Conservation (phyloP, 1,140 invertebrate species). For the Melitaea cinxia region DNA sequence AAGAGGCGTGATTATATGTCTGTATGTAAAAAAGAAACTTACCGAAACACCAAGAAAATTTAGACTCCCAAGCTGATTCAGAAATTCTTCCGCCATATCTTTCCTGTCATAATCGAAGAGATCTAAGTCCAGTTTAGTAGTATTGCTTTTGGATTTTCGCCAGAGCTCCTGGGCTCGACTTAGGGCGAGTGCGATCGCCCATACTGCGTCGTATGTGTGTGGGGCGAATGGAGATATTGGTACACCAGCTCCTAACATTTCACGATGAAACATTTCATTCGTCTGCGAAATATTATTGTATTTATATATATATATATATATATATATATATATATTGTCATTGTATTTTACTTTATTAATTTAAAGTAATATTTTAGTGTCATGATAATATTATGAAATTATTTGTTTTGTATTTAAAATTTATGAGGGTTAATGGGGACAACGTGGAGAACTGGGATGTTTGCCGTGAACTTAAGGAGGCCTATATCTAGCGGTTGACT, state of each 20-base stretch:
- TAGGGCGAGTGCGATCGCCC: slow-evolving; percentile 91
- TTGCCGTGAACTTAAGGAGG: no score
- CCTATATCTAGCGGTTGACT: no score
- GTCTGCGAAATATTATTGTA: slow-evolving; percentile 81
- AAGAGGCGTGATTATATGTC: no score
- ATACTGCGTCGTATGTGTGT: slow-evolving; percentile 93
- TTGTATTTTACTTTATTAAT: neutral
- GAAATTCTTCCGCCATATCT: slow-evolving; percentile 86
- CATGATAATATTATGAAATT: no score
- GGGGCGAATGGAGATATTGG: slow-evolving; percentile 87
- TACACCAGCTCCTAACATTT: slow-evolving; percentile 81
- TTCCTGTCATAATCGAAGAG: slow-evolving; percentile 87
- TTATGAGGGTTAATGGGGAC: no score
- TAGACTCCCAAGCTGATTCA: slow-evolving; percentile 86
- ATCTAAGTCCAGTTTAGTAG: slow-evolving; percentile 74
- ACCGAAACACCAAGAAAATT: slow-evolving; percentile 93
- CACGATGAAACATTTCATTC: slow-evolving; percentile 85
- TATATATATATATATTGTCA: no score
- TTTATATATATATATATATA: no score
- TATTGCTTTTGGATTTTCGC: slow-evolving; percentile 43
- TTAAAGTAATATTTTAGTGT: neutral
- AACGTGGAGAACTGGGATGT: no score
- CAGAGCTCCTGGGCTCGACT: slow-evolving; percentile 78
- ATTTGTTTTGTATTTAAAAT: no score
- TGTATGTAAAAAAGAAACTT: no score